Evolutionary conservation across 2,797 vertebrate species (phyloP), one percentile per base, ranked within the genome.

Genomic region (Melanogrammus aeglefinus): DNA sequence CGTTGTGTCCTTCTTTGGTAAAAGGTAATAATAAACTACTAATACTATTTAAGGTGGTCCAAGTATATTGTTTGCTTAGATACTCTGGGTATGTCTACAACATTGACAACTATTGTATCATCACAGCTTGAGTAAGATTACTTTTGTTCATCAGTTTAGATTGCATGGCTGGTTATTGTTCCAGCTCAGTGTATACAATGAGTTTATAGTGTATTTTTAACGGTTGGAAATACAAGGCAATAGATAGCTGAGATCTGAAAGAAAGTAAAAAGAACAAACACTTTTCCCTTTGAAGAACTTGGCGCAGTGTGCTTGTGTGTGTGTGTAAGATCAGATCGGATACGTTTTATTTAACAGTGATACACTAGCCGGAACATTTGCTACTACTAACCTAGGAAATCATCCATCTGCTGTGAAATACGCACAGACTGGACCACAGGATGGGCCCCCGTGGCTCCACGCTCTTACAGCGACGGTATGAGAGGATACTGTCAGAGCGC

Each of bases 361-460:
- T 83, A 79, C 74, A 18, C 73, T 66, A 73, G 81, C 41, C 24
- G 83, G 80, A 87, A 82, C 80, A 81, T 79, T 44, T 73, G 76
- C 77, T 87, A 86, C 86, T 90, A 90, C 85, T 7, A 47, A 86
- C 83, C 76, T 81, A 38, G 6, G 83, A 81, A 86, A 79, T 31
- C 83, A 83, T 85, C 81, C 81, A 85, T 89, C 88, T 90, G 84
- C 81, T 78, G 16, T 72, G 8, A 10, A 70, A 70, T 3, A 70
- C 66, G 6, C 69, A 8, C 24, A 66, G 75, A 81, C 80, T 36
- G 33, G 72, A 73, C 33, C 71, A 72, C 72, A 66, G 38, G 7
- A 10, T 39, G 38, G 38, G 7, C 8, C 9, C 38, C 38, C 8
- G 38, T 39, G 38, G 38, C 38, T 9, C 38, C 9, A 39, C 8